These are phyloP conservation scores for Epinotia nisella DNA, from an alignment of 2,888 invertebrate genomes.

Conservation along the genomic window DNA sequence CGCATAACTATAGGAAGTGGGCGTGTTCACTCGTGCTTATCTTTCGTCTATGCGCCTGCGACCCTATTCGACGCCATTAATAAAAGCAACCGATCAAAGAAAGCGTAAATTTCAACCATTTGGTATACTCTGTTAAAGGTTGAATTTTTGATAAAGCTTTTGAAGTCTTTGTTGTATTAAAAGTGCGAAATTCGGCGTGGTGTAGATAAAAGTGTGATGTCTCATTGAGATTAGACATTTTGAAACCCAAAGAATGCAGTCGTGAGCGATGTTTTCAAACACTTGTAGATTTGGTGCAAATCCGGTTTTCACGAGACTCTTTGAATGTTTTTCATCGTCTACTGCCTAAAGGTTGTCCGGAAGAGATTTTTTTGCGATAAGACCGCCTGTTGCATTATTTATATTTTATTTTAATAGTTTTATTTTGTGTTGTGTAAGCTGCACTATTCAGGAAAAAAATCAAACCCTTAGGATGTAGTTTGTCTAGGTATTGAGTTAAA, in stretches of 20 bases:
- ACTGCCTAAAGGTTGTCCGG: too few species aligned
- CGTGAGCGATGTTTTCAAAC: too few species aligned
- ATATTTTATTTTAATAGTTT: too few species aligned
- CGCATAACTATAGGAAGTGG: conserved; percentile 24
- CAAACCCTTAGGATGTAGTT: too few species aligned
- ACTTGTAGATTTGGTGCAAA: not conserved
- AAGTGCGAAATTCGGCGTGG: conserved; percentile 8
- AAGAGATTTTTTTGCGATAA: too few species aligned
- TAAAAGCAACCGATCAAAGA: not conserved
- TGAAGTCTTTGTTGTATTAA: not conserved
- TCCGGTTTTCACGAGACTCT: not conserved
- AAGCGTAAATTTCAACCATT: conserved; percentile 2
- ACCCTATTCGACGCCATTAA: not conserved
- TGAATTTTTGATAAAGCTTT: not conserved
- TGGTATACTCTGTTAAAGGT: not conserved
- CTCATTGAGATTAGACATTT: too few species aligned
- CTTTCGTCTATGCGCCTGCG: conserved; percentile 21
- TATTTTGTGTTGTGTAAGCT: too few species aligned
- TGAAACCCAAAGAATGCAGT: too few species aligned
- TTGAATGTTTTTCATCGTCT: not conserved
- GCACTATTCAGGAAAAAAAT: too few species aligned
- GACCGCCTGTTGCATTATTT: too few species aligned
- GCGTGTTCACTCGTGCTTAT: conserved; percentile 16
- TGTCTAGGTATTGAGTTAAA: too few species aligned
- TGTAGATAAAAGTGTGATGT: conserved; percentile 1